Conservation (phyloP, 1,140 invertebrate species). For the Aphelinus certus region DNA sequence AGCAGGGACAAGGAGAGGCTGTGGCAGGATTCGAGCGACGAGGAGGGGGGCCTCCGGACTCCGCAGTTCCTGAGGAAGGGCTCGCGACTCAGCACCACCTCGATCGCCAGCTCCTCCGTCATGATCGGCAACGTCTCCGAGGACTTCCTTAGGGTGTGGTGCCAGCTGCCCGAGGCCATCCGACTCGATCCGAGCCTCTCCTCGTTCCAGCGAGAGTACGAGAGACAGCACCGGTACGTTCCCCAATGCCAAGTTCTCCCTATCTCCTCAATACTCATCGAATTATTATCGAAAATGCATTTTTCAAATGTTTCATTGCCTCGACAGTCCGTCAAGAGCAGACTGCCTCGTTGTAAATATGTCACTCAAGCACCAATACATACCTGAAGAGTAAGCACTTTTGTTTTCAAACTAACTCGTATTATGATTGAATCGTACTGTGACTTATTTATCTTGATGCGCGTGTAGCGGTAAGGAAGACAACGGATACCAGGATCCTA, state of each 20-base stretch:
- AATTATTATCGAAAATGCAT: too few relatives aligned
- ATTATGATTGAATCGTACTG: too few relatives aligned
- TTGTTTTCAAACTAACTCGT: too few relatives aligned
- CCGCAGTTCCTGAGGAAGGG: slow-evolving; percentile 37
- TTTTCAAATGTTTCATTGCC: too few relatives aligned
- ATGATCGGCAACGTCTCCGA: slow-evolving; percentile 61
- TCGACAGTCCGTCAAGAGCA: slow-evolving; percentile 11
- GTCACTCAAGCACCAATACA: slow-evolving; percentile 11
- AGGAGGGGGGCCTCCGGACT: slow-evolving; percentile 47
- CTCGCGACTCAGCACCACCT: slow-evolving; percentile 40
- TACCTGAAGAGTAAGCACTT: slow-evolving; percentile 15
- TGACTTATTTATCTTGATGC: too few relatives aligned
- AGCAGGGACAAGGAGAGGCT: too few relatives aligned
- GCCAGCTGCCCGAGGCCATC: slow-evolving; percentile 71
- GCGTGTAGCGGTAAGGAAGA: not conserved
- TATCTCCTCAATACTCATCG: too few relatives aligned
- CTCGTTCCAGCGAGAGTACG: slow-evolving; percentile 71
- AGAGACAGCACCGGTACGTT: slow-evolving; percentile 42
- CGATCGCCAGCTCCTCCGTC: slow-evolving; percentile 45
- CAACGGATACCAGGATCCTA: slow-evolving; percentile 10
- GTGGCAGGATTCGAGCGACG: slow-evolving; percentile 41
- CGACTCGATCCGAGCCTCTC: slow-evolving; percentile 72
- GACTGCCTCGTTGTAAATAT: slow-evolving; percentile 26
- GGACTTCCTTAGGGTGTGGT: slow-evolving; percentile 72
- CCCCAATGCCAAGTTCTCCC: too few relatives aligned